Conservation (phyloP, 2,888 invertebrate species). For the Odontocerum albicorne region DNA sequence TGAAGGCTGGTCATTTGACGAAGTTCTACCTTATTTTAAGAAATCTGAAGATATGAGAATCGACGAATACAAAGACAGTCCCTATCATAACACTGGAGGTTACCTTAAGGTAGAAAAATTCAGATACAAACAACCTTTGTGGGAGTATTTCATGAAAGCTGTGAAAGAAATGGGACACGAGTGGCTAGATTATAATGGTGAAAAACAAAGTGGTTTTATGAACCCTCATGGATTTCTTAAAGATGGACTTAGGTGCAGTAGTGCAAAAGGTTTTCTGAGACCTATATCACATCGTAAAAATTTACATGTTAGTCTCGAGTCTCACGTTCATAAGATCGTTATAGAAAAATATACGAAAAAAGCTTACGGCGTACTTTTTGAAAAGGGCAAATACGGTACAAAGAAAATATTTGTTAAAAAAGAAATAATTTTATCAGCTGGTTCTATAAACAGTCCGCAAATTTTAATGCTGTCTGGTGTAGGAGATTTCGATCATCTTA, state of each 20-base stretch:
- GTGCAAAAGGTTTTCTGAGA: slow-evolving; percentile 79
- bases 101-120: slow-evolving; percentile 74
- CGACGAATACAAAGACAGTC: slow-evolving; percentile 57
- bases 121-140: slow-evolving; percentile 69
- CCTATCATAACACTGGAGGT: slow-evolving; percentile 72
- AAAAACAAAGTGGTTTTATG: slow-evolving; percentile 76
- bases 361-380: slow-evolving; percentile 69
- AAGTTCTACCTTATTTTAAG: slow-evolving; percentile 74
- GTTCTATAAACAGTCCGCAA: slow-evolving; percentile 82
- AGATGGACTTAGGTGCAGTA: slow-evolving; percentile 79
- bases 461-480: slow-evolving; percentile 85
- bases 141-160: slow-evolving; percentile 68
- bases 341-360: slow-evolving; percentile 60
- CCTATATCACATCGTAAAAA: slow-evolving; percentile 68
- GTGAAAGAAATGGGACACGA: slow-evolving; percentile 70
- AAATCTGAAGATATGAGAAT: slow-evolving; percentile 80
- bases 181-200: slow-evolving; percentile 74
- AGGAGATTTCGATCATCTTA: slow-evolving; percentile 66
- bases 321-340: slow-evolving; percentile 68
- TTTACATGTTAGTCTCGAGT: slow-evolving; percentile 70
- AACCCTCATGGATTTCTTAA: slow-evolving; percentile 75
- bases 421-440: slow-evolving; percentile 86
- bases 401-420: slow-evolving; percentile 61
- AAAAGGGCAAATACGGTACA: slow-evolving; percentile 52
- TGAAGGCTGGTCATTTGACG: slow-evolving; percentile 77